phyloP scores from a whole-genome alignment of 2,888 invertebrate species.

The Chesias legatella region DNA sequence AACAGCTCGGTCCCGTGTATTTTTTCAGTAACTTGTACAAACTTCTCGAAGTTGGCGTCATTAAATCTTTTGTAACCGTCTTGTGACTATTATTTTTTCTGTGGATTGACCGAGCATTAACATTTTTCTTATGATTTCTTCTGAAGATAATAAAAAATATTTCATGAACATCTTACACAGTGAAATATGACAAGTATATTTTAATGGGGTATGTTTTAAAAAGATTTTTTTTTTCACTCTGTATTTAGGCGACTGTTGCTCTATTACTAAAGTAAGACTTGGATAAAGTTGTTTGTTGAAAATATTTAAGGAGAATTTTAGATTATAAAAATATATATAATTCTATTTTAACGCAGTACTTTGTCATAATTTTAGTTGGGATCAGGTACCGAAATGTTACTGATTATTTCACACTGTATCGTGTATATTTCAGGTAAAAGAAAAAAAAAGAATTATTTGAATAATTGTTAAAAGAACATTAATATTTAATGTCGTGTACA shows the following conservation, averaged over 20 bases:
- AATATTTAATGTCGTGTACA: no score
- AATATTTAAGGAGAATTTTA: conserved; percentile 57
- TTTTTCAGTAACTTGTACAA: not conserved
- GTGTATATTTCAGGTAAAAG: no score
- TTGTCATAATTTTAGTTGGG: conserved; percentile 19
- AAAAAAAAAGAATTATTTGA: no score
- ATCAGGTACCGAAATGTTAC: conserved; percentile 3
- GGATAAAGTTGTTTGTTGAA: conserved; percentile 68
- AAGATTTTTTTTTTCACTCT: conserved; percentile 20
- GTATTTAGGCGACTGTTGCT: conserved; percentile 39
- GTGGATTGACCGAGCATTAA: not conserved
- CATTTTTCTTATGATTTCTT: not conserved
- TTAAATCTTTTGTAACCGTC: conserved; percentile 1
- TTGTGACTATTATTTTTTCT: no score
- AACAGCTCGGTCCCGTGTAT: not conserved
- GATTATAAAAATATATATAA: conserved; percentile 37
- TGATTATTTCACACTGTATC: no score
- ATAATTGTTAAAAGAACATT: no score
- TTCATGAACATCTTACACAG: not conserved
- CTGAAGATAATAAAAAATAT: not conserved
- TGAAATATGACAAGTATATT: conserved; percentile 3
- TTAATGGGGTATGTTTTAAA: conserved; percentile 8
- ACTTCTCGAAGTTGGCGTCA: not conserved
- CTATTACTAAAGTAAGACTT: conserved; percentile 58
- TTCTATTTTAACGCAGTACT: conserved; percentile 33